A percentile compares a stretch with the other conserved stretches of the same genome.
phyloP scores from a whole-genome alignment of 1,140 invertebrate genomes.

The Venustaconcha ellipsiformis region DNA sequence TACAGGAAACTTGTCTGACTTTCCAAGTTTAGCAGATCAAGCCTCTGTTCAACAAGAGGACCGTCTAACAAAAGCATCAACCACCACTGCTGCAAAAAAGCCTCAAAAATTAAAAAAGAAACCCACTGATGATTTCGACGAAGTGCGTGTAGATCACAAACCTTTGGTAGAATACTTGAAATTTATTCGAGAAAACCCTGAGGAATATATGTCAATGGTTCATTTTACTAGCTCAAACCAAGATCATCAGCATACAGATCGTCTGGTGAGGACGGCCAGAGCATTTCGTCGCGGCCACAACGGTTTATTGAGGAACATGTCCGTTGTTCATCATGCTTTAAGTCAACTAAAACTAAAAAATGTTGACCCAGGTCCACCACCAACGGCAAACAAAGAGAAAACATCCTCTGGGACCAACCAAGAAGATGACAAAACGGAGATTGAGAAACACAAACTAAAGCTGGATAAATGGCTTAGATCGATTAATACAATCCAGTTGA shows the following conservation, averaged over 20 bases:
- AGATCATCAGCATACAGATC: conserved; percentile 18
- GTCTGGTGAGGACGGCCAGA: conserved; percentile 38
- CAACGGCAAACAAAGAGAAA: conserved; percentile 4
- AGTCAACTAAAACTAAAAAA: conserved; percentile 22
- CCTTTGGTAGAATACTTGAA: conserved; percentile 49
- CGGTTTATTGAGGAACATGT: conserved; percentile 9
- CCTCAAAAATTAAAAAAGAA: no score
- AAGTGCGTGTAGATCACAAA: conserved; percentile 41
- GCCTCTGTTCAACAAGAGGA: background rate
- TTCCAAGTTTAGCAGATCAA: background rate
- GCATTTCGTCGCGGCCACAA: conserved; percentile 43
- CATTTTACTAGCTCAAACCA: conserved; percentile 24
- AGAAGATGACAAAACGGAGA: conserved; percentile 46
- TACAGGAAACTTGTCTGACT: background rate
- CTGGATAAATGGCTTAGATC: conserved; percentile 51
- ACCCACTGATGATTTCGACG: background rate
- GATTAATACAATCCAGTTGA: conserved; percentile 42
- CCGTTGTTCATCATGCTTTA: conserved; percentile 9
- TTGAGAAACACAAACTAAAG: conserved; percentile 45
- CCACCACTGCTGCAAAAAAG: conserved; percentile 11
- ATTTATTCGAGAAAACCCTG: conserved; percentile 52
- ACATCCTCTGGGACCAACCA: conserved; percentile 5
- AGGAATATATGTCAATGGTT: conserved; percentile 42
- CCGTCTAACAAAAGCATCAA: background rate
- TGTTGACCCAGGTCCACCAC: conserved; percentile 16